Base-by-base conservation (phyloP, 2,888 invertebrate species). In the Frankliniella fusca region DNA sequence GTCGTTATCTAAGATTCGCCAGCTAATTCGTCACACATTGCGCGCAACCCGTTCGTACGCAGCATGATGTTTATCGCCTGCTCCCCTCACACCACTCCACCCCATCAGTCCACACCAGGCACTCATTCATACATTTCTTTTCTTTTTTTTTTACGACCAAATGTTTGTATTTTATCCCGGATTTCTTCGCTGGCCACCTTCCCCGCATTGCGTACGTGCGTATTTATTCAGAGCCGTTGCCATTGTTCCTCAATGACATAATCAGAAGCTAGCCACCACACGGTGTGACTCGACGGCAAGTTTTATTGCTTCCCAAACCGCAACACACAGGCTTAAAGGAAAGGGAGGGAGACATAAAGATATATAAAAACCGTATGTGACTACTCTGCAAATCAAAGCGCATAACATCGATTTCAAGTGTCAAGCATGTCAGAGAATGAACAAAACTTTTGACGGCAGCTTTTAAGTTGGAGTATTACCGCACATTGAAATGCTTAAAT, bases 21-120 rank as follows among this genome's bases (percentile, higher is more conserved):
- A 27, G n/a, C 70, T 76, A 76, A 76, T 76, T 76, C 70, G 70
- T 76, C 70, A 76, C 70, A 76, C 70, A 76, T 70, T 70, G 70
- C 70, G 27, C n/a, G 27, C 70, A 76, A 76, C 70, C 70, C 27
- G 70, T 76, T 76, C 15, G 61, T 61, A 38, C 54, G 15, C 54
- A 0, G 18, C 27, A 27, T 27, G 70, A 70, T 70, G 70, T 23
- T 70, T 70, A 70, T 70, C 70, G 70, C 70, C 9, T 70, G 38
- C 61, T 61, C 61, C 27, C 27, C 23, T 76, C 27, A 76, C 27
- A 27, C 70, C 12, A 3, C 3, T 76, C 70, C 27, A 76, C 70
- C 70, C 70, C 70, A 27, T 76, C 70, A 76, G 70, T 27, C 54
- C 15, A 12, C 18, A 7, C 70, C 12, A 10, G 70, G 27, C 11